Evolutionary conservation across 1,140 invertebrate species (phyloP), one percentile per base, ranked within the genome.

Genomic region (Zelostemma sp.): DNA sequence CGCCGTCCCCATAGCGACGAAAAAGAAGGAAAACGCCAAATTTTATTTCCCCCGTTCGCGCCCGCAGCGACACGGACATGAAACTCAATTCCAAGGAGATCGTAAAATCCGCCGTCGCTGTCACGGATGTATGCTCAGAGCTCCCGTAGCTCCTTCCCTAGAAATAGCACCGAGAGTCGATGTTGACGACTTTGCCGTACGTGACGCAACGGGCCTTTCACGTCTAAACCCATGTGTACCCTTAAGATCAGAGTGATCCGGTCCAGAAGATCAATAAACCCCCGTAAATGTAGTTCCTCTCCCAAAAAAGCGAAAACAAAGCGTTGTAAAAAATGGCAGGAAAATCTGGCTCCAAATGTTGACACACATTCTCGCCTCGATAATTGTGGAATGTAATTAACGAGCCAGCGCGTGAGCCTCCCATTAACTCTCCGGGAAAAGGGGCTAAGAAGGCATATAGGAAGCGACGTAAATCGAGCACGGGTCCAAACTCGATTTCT

Each of bases 381-480:
- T 46, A 43, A 48, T 47, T 41, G 54, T 31, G 57, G 62, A 65
- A 66, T n/a, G 62, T 65, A 70, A 65, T 65, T 62, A 64, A 70
- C 66, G 64, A 70, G 50, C 56, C 48, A 19, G 53, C 48, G 53
- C 46, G 68, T 58, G 49, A 65, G 51, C 61, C 62, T 65, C 66
- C 55, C 59, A 41, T 31, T 28, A n/a, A n/a, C n/a, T n/a, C 58
- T 48, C 58, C 43, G 62, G 72, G 68, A 80, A 35, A 79, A 75
- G 65, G 73, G 77, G 62, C 54, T 83, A 84, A 84, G 82, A 82
- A 83, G 82, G 82, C 82, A 80, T 83, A 82, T 80, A 85, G 82
- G 84, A 84, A 85, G 78, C 80, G 76, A 78, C 76, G 82, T 76
- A 80, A 84, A 84, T 84, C 79, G 82, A 80, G 79, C 80, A 73